Evolutionary conservation across 2,113 vertebrate genomes (phyloP).

Genomic region (Clarias macrocephalus): DNA sequence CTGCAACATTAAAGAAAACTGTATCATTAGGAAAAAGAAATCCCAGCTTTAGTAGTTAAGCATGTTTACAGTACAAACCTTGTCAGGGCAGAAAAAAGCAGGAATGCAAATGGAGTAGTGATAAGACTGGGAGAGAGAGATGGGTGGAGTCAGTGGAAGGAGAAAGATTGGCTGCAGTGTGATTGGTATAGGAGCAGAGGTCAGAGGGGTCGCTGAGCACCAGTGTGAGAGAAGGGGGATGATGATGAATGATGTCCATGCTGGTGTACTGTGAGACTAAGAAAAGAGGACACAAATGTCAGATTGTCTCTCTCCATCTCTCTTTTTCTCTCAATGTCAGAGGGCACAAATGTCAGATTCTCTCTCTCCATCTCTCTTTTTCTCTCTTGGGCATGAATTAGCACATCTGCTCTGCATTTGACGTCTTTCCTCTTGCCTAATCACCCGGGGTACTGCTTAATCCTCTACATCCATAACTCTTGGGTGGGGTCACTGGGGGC

Average conservation of each 20-base stretch:
- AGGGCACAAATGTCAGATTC: background rate
- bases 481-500: background rate
- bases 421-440: slow-evolving; percentile 12
- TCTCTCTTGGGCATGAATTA: background rate
- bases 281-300: background rate
- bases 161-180: background rate
- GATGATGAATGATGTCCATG: slow-evolving; percentile 16
- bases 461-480: background rate
- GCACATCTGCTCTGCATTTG: slow-evolving; percentile 9
- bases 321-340: background rate
- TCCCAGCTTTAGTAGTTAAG: too few species aligned
- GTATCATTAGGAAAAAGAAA: too few species aligned
- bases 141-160: background rate
- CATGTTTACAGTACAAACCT: too few species aligned
- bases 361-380: too few species aligned
- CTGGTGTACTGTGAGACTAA: background rate
- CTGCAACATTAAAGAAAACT: too few species aligned
- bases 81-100: too few species aligned
- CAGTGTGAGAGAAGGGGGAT: slow-evolving; percentile 4
- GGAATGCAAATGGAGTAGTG: slow-evolving; percentile 8
- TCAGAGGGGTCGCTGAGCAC: slow-evolving; percentile 21
- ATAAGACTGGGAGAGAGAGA: background rate
- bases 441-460: slow-evolving; percentile 3
- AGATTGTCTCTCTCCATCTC: background rate
- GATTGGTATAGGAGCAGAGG: slow-evolving; percentile 15